These are phyloP conservation scores for Lophotis ruficrista DNA, from an alignment of 2,113 vertebrate genomes.

Conservation along the genomic window DNA sequence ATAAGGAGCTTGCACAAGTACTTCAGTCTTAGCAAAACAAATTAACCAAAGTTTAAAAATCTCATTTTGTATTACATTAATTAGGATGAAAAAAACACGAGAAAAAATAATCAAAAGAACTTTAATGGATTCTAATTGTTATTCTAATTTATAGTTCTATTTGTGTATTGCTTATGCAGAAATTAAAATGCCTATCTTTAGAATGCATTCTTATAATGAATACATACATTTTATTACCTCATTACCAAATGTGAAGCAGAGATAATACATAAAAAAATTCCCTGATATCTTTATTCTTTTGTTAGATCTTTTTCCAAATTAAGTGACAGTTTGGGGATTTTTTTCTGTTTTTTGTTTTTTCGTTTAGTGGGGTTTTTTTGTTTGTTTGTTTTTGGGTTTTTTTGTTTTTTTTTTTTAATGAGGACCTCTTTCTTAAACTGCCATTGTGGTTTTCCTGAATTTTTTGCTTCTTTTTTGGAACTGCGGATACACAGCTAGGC, in stretches of 20 bases:
- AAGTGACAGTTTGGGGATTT: not conserved
- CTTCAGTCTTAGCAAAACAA: not conserved
- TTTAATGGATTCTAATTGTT: conserved; percentile 15
- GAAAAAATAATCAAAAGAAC: not conserved
- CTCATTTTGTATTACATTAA: not conserved
- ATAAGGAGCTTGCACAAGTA: not conserved
- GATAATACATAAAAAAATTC: not conserved
- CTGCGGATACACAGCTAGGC: not conserved
- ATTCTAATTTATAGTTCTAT: conserved; percentile 11
- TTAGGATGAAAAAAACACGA: not conserved
- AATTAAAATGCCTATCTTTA: conserved; percentile 4
- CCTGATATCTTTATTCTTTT: not conserved
- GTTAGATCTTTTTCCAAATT: not conserved
- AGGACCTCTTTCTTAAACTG: not conserved
- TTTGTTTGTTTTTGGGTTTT: no score
- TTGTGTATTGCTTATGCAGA: not conserved
- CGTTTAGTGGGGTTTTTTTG: no score
- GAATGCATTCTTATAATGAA: not conserved
- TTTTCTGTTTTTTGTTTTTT: no score
- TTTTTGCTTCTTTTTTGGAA: not conserved
- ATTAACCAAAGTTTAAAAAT: conserved; percentile 36
- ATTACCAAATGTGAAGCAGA: not conserved
- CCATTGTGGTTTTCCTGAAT: not conserved
- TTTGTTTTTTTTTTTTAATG: not conserved
- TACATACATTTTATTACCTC: conserved; percentile 14